These are phyloP conservation scores for Eilema sororculum DNA, from an alignment of 2,888 invertebrate genomes.

Conservation along the genomic window DNA sequence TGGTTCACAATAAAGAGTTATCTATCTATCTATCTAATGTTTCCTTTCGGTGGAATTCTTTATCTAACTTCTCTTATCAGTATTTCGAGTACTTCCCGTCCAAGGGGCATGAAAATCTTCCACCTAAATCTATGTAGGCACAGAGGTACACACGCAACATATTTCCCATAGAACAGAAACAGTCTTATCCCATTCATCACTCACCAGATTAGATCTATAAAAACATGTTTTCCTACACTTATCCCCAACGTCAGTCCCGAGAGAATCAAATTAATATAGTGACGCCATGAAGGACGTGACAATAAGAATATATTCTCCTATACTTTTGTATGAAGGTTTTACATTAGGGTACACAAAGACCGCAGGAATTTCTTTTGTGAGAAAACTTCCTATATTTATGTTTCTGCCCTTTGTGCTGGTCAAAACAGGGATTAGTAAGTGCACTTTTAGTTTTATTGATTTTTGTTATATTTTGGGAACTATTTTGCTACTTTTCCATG, in stretches of 20 bases:
- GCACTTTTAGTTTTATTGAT: conserved; percentile 39
- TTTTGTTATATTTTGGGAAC: not conserved
- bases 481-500: not conserved
- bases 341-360: conserved; percentile 38
- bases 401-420: conserved; percentile 24
- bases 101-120: too few relatives aligned
- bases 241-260: not conserved
- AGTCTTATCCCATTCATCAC: not conserved
- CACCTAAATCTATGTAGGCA: too few relatives aligned
- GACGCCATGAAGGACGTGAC: conserved; percentile 33
- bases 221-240: conserved; percentile 2
- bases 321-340: conserved; percentile 33
- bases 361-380: conserved; percentile 36
- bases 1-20: too few relatives aligned
- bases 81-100: too few relatives aligned
- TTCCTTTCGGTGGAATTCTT: too few relatives aligned
- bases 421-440: conserved; percentile 34
- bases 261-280: conserved; percentile 18
- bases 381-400: conserved; percentile 25
- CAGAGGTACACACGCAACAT: too few relatives aligned
- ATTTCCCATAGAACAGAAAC: too few relatives aligned
- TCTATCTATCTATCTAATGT: too few relatives aligned
- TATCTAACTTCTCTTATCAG: too few relatives aligned
- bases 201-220: not conserved
- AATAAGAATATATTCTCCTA: conserved; percentile 30